Percentiles rank a stretch among this genome's conserved stretches.
These are phyloP conservation scores for Mycteria americana DNA, from an alignment of 2,797 vertebrate species.

Conservation along the genomic window DNA sequence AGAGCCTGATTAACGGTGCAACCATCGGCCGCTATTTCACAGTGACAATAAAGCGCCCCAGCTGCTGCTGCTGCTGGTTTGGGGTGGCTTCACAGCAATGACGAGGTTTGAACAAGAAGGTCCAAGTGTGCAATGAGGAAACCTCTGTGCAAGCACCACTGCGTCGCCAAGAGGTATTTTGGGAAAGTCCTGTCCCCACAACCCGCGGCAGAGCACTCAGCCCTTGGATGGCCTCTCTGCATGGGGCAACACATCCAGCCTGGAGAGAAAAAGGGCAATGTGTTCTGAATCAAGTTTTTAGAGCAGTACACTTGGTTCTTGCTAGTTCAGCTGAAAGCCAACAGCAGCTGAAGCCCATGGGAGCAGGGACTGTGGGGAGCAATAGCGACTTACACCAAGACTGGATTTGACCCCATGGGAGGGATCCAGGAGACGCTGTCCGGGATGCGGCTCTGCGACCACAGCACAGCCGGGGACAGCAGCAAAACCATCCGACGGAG, in stretches of 20 bases:
- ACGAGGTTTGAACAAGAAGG: background rate
- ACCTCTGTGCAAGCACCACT: background rate
- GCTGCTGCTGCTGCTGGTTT: background rate
- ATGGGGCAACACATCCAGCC: background rate
- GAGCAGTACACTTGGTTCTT: background rate
- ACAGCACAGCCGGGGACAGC: background rate
- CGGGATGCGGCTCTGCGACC: background rate
- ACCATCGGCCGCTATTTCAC: background rate
- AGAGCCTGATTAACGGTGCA: background rate
- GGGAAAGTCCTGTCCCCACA: background rate
- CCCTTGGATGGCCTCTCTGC: no score
- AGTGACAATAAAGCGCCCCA: background rate
- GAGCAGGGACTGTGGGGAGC: background rate
- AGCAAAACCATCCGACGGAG: background rate
- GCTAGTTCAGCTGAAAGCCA: background rate
- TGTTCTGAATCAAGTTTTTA: background rate
- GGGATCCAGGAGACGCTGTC: background rate
- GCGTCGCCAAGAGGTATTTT: background rate
- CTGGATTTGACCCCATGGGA: background rate
- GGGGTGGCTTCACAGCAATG: background rate
- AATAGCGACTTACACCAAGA: background rate
- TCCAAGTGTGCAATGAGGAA: rapidly evolving
- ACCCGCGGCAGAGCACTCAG: background rate
- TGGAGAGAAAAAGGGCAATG: background rate
- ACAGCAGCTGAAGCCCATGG: background rate